phyloP scores from a whole-genome alignment of 2,797 vertebrate genomes.

The Brachymystax lenok region DNA sequence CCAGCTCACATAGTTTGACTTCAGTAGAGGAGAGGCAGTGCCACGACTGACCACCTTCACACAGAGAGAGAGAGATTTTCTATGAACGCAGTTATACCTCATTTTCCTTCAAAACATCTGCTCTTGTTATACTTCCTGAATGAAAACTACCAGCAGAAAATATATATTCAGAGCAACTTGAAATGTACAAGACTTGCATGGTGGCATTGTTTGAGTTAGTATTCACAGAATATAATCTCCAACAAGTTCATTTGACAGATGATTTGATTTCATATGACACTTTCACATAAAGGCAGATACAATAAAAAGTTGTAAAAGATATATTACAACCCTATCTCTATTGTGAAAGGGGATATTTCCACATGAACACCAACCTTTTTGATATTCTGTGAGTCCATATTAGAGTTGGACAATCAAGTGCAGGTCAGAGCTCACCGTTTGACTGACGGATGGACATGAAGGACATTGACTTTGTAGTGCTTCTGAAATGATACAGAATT shows the following conservation, averaged over 20 bases:
- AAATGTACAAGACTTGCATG: neutral
- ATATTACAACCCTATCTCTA: neutral
- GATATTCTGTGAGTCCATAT: neutral
- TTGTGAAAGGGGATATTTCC: neutral
- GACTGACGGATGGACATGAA: neutral
- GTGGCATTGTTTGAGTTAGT: neutral
- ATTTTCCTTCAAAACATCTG: neutral
- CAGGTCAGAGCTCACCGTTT: neutral
- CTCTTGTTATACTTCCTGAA: neutral
- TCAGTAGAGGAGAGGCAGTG: neutral
- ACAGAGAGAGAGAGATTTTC: conserved; percentile 24
- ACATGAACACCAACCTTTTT: neutral
- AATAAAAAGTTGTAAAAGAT: neutral
- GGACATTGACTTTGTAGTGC: neutral
- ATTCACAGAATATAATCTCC: neutral
- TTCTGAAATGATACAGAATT: neutral
- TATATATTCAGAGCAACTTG: neutral
- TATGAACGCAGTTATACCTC: neutral
- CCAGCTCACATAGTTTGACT: conserved; percentile 40
- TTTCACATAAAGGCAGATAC: neutral
- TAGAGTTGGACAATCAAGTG: neutral
- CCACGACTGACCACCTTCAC: conserved; percentile 51
- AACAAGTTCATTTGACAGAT: neutral
- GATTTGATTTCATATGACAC: neutral
- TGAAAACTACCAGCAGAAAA: neutral